Percentiles rank a stretch among this genome's conserved stretches.
phyloP scores from a whole-genome alignment of 2,113 vertebrate genomes.

The Coregonus clupeaformis region DNA sequence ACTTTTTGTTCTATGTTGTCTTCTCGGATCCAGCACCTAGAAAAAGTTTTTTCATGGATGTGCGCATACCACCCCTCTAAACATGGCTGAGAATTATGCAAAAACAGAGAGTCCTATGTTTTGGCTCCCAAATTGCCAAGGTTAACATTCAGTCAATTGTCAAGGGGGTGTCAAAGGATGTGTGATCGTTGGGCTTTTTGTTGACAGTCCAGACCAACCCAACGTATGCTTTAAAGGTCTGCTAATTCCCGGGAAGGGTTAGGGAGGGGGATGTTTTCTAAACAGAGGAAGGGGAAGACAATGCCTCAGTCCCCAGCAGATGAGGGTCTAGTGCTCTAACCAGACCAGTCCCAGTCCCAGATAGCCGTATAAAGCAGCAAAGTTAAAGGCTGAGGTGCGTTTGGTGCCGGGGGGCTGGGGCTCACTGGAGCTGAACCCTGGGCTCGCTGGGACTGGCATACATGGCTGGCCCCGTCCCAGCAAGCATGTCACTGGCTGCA shows the following conservation, averaged over 20 bases:
- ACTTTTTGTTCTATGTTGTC: background rate
- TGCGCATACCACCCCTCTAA: too few species aligned
- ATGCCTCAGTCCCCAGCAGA: conserved; percentile 21
- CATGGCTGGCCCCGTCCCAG: background rate
- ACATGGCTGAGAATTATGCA: conserved; percentile 37
- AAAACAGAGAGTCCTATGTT: conserved; percentile 17
- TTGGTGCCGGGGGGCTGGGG: background rate
- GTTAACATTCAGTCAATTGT: conserved; percentile 36
- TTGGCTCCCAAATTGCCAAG: background rate
- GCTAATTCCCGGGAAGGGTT: background rate
- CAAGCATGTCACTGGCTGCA: background rate
- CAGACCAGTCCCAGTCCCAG: conserved; percentile 16
- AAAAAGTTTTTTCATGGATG: background rate
- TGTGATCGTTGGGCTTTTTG: conserved; percentile 35
- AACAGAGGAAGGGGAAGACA: background rate
- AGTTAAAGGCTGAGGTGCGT: conserved; percentile 41
- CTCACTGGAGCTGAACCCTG: conserved; percentile 45
- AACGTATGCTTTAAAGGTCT: conserved; percentile 20
- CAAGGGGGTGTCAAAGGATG: conserved; percentile 27
- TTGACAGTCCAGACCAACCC: conserved; percentile 22
- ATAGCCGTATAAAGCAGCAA: conserved; percentile 31
- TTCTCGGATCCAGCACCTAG: too few species aligned
- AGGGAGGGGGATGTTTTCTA: background rate
- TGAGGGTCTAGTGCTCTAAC: background rate
- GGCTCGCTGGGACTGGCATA: background rate